phyloP scores from a whole-genome alignment of 2,797 vertebrate species.

The Periparus ater region DNA sequence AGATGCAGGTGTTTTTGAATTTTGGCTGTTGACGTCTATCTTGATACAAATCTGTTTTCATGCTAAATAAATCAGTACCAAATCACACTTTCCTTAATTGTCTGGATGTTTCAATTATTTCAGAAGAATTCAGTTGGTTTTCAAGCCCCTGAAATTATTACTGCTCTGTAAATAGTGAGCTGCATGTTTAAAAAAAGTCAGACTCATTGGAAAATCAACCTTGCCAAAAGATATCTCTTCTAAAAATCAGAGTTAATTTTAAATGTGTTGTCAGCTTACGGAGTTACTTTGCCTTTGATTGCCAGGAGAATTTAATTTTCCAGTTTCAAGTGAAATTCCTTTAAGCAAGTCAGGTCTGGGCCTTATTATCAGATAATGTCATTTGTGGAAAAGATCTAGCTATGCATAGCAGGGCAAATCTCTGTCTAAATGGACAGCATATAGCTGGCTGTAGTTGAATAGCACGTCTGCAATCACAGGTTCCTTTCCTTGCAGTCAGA shows the following conservation, averaged over 20 bases:
- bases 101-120: slow-evolving; percentile 28
- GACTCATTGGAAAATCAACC: background rate
- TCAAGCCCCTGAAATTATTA: background rate
- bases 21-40: background rate
- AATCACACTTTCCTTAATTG: background rate
- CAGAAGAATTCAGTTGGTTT: background rate
- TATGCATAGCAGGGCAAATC: background rate
- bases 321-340: slow-evolving; percentile 18
- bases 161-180: background rate
- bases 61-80: background rate
- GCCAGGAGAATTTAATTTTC: slow-evolving; percentile 17
- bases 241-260: slow-evolving; percentile 47
- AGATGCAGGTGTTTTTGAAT: background rate
- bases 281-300: slow-evolving; percentile 33
- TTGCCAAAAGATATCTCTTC: slow-evolving; percentile 31
- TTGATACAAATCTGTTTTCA: background rate
- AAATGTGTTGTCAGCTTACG: slow-evolving; percentile 16
- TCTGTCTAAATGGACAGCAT: background rate
- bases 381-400: background rate
- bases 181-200: background rate
- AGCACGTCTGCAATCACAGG: background rate
- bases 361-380: background rate
- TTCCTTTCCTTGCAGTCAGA: background rate
- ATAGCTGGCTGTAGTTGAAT: background rate
- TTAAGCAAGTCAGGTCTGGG: background rate